A percentile compares a stretch with the other conserved stretches of the same genome.
phyloP scores from a whole-genome alignment of 2,888 invertebrate genomes.

The Cosmorhoe ocellata region DNA sequence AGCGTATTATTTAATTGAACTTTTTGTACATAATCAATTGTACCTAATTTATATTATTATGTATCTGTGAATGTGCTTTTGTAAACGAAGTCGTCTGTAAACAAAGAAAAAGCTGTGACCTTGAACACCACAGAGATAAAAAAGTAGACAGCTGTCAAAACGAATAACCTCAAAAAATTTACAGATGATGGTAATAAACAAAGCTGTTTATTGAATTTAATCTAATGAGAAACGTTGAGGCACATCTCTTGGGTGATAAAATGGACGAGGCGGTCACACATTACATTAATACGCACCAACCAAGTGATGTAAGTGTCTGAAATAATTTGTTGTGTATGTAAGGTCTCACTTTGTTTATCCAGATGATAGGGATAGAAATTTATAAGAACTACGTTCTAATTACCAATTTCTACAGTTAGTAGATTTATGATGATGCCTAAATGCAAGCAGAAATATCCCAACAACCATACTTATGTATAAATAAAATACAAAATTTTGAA shows the following conservation, averaged over 20 bases:
- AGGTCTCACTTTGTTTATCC: conserved; percentile 12
- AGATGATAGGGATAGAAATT: not conserved
- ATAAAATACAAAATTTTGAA: no score
- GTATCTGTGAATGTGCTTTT: no score
- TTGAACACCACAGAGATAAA: no score
- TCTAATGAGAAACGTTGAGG: conserved; percentile 61
- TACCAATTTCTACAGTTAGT: no score
- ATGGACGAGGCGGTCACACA: conserved; percentile 76
- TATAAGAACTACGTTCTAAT: not conserved
- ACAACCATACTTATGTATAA: no score
- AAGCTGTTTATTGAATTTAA: conserved; percentile 28
- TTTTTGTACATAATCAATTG: no score
- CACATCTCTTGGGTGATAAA: conserved; percentile 60
- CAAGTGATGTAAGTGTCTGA: conserved; percentile 54
- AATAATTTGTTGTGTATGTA: conserved; percentile 1
- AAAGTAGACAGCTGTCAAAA: conserved; percentile 51
- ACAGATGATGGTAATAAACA: conserved; percentile 32
- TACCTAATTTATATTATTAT: no score
- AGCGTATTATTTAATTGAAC: no score
- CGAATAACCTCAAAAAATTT: conserved; percentile 39
- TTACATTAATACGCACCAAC: conserved; percentile 69
- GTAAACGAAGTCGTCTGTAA: no score
- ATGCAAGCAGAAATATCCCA: no score
- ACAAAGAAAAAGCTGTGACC: no score
- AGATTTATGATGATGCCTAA: no score